Percentiles rank a stretch among this genome's conserved stretches.
Evolutionary conservation across 2,888 invertebrate genomes (phyloP).

Genomic region (Papilio demoleus): DNA sequence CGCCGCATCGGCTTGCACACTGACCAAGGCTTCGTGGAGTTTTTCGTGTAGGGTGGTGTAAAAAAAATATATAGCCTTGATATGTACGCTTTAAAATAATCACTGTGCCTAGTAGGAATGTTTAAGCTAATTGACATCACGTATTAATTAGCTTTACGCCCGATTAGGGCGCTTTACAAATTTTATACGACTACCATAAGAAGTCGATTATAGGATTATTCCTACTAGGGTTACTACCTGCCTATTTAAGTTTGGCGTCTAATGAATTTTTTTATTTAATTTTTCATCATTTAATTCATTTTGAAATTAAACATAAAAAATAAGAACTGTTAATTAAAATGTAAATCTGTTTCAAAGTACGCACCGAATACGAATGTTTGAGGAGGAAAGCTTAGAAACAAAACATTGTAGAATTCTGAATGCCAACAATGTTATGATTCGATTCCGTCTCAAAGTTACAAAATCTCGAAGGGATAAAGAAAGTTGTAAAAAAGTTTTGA

Average conservation of each 20-base stretch:
- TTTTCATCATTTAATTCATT: too few relatives aligned
- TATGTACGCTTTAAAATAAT: neutral
- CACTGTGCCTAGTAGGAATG: too few relatives aligned
- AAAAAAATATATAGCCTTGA: slow-evolving; percentile 8
- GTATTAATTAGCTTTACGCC: too few relatives aligned
- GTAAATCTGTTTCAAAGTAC: neutral
- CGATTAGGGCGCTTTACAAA: too few relatives aligned
- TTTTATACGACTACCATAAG: too few relatives aligned
- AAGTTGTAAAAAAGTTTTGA: slow-evolving; percentile 24
- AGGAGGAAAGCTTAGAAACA: neutral
- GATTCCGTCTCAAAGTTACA: slow-evolving; percentile 3
- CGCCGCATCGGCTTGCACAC: slow-evolving; percentile 45
- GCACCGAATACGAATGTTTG: neutral
- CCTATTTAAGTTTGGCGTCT: too few relatives aligned
- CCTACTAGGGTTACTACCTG: too few relatives aligned
- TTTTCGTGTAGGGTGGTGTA: slow-evolving; percentile 42
- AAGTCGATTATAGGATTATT: too few relatives aligned
- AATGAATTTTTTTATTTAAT: too few relatives aligned
- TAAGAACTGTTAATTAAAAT: neutral
- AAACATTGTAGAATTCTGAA: neutral
- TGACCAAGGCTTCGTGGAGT: slow-evolving; percentile 44
- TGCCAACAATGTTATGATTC: slow-evolving; percentile 10
- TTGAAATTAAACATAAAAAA: neutral
- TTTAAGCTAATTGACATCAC: too few relatives aligned
- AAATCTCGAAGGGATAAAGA: slow-evolving; percentile 4